phyloP scores from a whole-genome alignment of 2,888 invertebrate genomes.

The Romanomermis culicivorax region DNA sequence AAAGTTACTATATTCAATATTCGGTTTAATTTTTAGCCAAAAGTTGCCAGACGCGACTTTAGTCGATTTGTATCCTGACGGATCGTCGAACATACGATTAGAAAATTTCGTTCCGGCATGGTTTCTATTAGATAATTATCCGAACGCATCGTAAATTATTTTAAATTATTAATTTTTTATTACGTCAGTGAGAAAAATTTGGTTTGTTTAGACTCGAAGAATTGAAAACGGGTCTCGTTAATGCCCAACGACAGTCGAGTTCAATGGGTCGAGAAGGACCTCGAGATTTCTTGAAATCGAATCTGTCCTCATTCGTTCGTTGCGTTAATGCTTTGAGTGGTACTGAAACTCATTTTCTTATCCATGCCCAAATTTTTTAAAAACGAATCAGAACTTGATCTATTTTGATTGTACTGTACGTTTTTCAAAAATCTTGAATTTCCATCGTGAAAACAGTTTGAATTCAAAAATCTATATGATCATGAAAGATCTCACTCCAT shows the following conservation, averaged over 20 bases:
- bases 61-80: constrained; percentile 65
- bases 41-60: constrained; percentile 42
- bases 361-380: too few relatives aligned
- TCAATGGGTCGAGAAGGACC: constrained; percentile 83
- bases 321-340: constrained; percentile 35
- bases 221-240: constrained; percentile 59
- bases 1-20: too few relatives aligned
- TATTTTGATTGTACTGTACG: too few relatives aligned
- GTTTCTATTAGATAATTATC: constrained; percentile 87
- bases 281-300: constrained; percentile 63
- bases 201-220: constrained; percentile 53
- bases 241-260: constrained; percentile 47
- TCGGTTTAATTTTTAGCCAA: constrained; percentile 4
- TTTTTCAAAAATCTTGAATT: too few relatives aligned
- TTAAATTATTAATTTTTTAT: background rate
- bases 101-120: constrained; percentile 84
- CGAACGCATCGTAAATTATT: constrained; percentile 43
- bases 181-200: background rate
- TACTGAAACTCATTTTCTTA: too few relatives aligned
- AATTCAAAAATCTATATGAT: too few relatives aligned
- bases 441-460: too few relatives aligned
- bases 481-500: too few relatives aligned
- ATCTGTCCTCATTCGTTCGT: constrained; percentile 34
- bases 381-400: too few relatives aligned
- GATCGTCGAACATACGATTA: constrained; percentile 64